Evolutionary conservation across 92 coral and sea anemone species (phyloP).

Genomic region (Epizoanthus stellaris): DNA sequence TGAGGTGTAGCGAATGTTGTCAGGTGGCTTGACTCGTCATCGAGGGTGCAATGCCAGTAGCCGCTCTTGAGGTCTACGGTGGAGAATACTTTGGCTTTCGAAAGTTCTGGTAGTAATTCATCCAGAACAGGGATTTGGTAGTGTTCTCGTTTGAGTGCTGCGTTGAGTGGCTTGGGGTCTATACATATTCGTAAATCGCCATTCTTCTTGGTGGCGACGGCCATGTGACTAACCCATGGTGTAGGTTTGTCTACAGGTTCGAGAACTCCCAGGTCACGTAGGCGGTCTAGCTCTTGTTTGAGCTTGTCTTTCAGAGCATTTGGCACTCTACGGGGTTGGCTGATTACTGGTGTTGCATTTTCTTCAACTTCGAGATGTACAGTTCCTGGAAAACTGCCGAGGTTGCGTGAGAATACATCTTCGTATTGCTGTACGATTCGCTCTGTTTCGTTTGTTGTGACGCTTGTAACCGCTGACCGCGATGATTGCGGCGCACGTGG

Average conservation of each 20-base stretch:
- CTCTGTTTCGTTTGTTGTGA: conserved; percentile 15
- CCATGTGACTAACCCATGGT: conserved; percentile 52
- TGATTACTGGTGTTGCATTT: conserved; percentile 47
- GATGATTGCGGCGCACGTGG: conserved; percentile 28
- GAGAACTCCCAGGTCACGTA: conserved; percentile 50
- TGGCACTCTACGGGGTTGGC: conserved; percentile 63
- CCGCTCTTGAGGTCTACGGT: conserved; percentile 43
- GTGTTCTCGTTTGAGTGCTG: conserved; percentile 56
- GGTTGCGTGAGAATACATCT: conserved; percentile 45
- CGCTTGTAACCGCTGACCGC: conserved; percentile 12
- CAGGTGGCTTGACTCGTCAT: conserved; percentile 48
- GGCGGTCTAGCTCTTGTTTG: conserved; percentile 55
- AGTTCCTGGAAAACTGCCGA: conserved; percentile 53
- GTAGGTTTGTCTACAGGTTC: conserved; percentile 55
- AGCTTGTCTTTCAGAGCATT: conserved; percentile 49
- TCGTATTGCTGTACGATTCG: conserved; percentile 38
- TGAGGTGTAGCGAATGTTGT: conserved; percentile 45
- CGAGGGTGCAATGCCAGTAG: conserved; percentile 57
- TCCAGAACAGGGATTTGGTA: conserved; percentile 50
- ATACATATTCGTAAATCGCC: conserved; percentile 52
- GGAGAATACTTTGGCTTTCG: conserved; percentile 52
- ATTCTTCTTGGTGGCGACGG: conserved; percentile 47
- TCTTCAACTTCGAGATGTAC: conserved; percentile 61
- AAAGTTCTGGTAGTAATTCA: conserved; percentile 56
- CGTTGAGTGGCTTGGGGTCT: conserved; percentile 54